A percentile compares a stretch with the other conserved stretches of the same genome.
phyloP scores from a whole-genome alignment of 1,140 invertebrate species.

The Samia ricini region DNA sequence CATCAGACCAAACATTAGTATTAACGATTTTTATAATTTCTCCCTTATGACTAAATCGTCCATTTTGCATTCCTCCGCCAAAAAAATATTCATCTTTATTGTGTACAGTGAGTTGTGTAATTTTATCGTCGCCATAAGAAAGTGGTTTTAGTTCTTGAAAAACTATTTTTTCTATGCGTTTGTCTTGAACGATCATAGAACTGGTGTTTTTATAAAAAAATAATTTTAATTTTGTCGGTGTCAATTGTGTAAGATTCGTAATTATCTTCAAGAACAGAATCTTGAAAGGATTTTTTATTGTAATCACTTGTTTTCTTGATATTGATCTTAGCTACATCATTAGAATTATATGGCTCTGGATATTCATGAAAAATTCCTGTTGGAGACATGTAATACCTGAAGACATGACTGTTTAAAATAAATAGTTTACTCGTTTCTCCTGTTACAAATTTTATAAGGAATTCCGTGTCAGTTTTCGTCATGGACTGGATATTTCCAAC shows the following conservation, averaged over 20 bases:
- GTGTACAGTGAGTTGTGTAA: slow-evolving; percentile 45
- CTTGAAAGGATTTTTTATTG: slow-evolving; percentile 38
- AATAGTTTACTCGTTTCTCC: slow-evolving; percentile 46
- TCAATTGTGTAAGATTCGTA: slow-evolving; percentile 39
- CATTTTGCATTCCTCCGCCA: slow-evolving; percentile 70
- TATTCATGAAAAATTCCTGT: slow-evolving; percentile 49
- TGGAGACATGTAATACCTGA: slow-evolving; percentile 62
- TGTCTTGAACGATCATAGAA: slow-evolving; percentile 21
- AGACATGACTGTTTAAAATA: slow-evolving; percentile 58
- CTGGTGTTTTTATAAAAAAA: slow-evolving; percentile 42
- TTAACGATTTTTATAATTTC: slow-evolving; percentile 57
- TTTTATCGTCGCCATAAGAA: slow-evolving; percentile 33
- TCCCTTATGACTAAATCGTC: slow-evolving; percentile 62
- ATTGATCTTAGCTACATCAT: slow-evolving; percentile 55
- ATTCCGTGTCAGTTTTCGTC: slow-evolving; percentile 40
- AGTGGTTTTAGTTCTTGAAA: slow-evolving; percentile 44
- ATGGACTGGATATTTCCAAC: slow-evolving; percentile 39
- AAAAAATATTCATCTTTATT: slow-evolving; percentile 56
- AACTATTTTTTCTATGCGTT: slow-evolving; percentile 45
- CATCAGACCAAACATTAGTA: slow-evolving; percentile 58
- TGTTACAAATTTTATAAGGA: slow-evolving; percentile 42
- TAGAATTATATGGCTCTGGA: slow-evolving; percentile 48
- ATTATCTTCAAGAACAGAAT: slow-evolving; percentile 38
- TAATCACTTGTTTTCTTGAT: slow-evolving; percentile 46
- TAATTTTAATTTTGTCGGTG: slow-evolving; percentile 48